Percentiles rank a stretch among this genome's conserved stretches.
These are phyloP conservation scores for Neotragus pygmaeus DNA, from an alignment of 2,113 vertebrate genomes.

Conservation along the genomic window DNA sequence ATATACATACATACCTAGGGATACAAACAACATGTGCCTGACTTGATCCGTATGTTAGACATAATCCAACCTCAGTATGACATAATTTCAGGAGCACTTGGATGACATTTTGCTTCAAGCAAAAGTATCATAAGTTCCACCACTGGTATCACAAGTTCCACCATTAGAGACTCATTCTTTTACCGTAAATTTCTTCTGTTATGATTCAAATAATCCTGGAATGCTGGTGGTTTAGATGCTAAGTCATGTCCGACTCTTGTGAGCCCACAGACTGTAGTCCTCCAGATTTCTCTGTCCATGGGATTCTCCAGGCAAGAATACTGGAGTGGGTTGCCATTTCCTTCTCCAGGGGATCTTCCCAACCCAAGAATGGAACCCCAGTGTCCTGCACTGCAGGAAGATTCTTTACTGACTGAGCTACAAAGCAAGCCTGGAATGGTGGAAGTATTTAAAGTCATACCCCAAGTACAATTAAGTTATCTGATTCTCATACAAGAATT, in stretches of 20 bases:
- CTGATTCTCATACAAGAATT: not conserved
- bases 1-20: not conserved
- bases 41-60: not conserved
- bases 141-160: not conserved
- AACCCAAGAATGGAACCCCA: rapidly evolving
- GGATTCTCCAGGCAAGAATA: not conserved
- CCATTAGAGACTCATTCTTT: not conserved
- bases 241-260: not conserved
- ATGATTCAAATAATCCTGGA: not conserved
- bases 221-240: not conserved
- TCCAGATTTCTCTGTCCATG: not conserved
- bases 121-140: not conserved
- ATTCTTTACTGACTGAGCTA: not conserved
- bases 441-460: not conserved
- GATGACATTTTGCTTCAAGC: not conserved
- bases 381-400: not conserved
- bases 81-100: not conserved
- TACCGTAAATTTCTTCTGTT: not conserved
- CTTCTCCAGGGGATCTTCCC: not conserved
- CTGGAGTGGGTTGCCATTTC: not conserved
- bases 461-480: not conserved
- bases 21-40: not conserved
- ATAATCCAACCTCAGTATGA: not conserved
- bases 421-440: not conserved
- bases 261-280: not conserved